Conservation (phyloP, 2,888 invertebrate species). For the Lobophora halterata region DNA sequence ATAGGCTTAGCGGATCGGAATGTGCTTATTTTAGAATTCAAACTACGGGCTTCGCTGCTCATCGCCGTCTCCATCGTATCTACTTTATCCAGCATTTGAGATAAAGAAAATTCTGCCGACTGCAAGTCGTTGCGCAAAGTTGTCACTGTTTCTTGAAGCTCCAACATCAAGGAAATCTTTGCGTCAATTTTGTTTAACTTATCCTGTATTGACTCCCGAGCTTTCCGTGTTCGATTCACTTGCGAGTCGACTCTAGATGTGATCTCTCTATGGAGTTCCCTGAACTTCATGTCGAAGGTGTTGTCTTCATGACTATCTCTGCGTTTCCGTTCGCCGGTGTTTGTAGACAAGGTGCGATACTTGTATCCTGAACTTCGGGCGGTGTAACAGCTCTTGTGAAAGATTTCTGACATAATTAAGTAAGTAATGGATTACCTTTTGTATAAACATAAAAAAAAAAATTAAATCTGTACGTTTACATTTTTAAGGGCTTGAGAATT, state of each 20-base stretch:
- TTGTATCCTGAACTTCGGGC: conserved; percentile 63
- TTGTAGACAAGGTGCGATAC: conserved; percentile 64
- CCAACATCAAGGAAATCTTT: conserved; percentile 57
- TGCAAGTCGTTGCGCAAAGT: conserved; percentile 45
- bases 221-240: conserved; percentile 39
- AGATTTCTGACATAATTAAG: conserved; percentile 51
- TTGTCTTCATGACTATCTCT: conserved; percentile 42
- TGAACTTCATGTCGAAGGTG: conserved; percentile 53
- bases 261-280: conserved; percentile 55
- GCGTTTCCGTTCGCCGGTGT: conserved; percentile 52
- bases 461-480: conserved; percentile 1
- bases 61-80: conserved; percentile 43
- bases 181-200: conserved; percentile 53
- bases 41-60: conserved; percentile 32
- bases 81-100: conserved; percentile 43
- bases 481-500: too few relatives aligned
- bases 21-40: conserved; percentile 38
- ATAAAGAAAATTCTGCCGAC: conserved; percentile 38
- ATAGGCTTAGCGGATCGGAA: conserved; percentile 34
- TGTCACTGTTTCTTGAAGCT: conserved; percentile 48
- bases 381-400: conserved; percentile 63
- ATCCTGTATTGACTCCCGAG: conserved; percentile 46
- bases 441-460: too few relatives aligned
- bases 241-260: conserved; percentile 47
- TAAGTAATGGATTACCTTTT: too few relatives aligned